Percentiles rank a stretch among this genome's conserved stretches.
These are phyloP conservation scores for Cyanoderma ruficeps DNA, from an alignment of 2,113 vertebrate species.

Conservation along the genomic window DNA sequence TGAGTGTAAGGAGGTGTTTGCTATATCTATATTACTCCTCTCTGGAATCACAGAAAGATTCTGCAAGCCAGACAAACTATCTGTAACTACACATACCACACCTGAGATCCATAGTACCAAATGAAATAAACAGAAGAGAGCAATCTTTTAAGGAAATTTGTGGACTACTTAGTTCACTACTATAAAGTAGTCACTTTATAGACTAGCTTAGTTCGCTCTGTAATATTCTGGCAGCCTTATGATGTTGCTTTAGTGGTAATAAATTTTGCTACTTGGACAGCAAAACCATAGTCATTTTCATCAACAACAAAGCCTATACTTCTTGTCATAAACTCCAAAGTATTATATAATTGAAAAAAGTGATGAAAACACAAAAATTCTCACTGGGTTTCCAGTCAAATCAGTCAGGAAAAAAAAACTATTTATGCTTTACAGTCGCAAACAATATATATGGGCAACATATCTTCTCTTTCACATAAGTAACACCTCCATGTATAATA, in stretches of 20 bases:
- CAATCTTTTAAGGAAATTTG: background rate
- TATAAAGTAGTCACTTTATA: too few relatives aligned
- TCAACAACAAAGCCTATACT: background rate
- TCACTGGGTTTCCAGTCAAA: background rate
- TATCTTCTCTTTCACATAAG: background rate
- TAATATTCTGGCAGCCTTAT: background rate
- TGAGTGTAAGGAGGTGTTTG: background rate
- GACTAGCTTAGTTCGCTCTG: background rate
- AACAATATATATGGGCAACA: background rate
- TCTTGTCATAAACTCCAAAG: background rate
- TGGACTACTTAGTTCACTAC: too few relatives aligned
- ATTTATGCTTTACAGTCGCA: background rate
- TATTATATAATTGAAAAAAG: background rate
- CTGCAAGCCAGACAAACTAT: background rate
- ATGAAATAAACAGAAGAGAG: background rate
- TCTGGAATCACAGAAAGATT: background rate
- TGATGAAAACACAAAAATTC: background rate
- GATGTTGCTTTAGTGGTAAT: background rate
- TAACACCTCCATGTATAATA: background rate
- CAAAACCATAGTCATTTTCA: background rate
- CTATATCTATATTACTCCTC: background rate
- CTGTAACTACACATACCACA: background rate
- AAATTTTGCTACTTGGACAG: background rate
- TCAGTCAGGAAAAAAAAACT: background rate
- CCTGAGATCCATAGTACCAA: background rate